phyloP scores from a whole-genome alignment of 2,888 invertebrate genomes.

The Thysanoteuthis rhombus region DNA sequence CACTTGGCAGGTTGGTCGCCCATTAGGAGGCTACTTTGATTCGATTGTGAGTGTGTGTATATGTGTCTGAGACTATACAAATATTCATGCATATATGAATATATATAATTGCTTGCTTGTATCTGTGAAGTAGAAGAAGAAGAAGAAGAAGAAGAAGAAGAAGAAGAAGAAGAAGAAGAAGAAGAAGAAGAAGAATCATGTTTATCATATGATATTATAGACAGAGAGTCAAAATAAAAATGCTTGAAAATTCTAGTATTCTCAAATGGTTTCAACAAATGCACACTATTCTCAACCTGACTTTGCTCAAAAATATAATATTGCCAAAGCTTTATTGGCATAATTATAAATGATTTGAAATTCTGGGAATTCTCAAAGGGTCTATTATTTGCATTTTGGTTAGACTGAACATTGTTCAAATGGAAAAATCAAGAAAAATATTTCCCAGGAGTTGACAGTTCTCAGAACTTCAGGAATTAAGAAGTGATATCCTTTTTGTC shows the following conservation, averaged over 20 bases:
- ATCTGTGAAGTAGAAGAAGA: no score
- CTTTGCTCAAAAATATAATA: not conserved
- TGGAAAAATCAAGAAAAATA: not conserved
- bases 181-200: no score
- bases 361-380: not conserved
- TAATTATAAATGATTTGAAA: constrained; percentile 12
- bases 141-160: no score
- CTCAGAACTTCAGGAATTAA: not conserved
- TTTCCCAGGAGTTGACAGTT: not conserved
- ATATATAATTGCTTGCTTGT: no score
- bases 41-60: no score
- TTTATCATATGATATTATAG: no score
- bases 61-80: no score
- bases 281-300: not conserved
- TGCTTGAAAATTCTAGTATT: not conserved
- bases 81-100: no score
- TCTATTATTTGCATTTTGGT: not conserved
- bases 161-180: no score
- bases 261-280: not conserved
- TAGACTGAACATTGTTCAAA: not conserved
- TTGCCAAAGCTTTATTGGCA: not conserved
- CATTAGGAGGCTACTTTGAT: no score
- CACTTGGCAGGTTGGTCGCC: no score
- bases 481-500: not conserved
- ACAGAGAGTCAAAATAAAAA: not conserved